Evolutionary conservation across 53 echinoderm and acorn worm genomes (phyloP), one percentile per base, ranked within the genome.

Genomic region (Antedon mediterranea): DNA sequence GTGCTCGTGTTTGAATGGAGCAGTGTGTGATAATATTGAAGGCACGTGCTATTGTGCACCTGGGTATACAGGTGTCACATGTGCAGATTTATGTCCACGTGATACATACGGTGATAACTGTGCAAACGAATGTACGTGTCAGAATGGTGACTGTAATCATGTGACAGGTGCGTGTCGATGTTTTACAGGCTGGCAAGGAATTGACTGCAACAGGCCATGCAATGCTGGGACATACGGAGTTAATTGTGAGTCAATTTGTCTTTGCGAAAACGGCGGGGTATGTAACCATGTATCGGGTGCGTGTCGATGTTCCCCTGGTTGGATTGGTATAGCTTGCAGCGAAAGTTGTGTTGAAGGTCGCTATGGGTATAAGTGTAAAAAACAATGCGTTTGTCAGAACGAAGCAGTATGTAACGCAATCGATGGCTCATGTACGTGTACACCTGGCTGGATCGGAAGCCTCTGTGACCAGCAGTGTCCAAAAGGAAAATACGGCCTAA

Each of bases 361-460:
- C 31, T 70, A 30, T 79, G 71, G 30, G 8, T 78, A 28, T 43
- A 26, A 28, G 0, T 30, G 44, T 29, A 57, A 57, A 2, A 57
- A 57, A 26, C 57, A 23, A 15, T 93, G 93, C 43, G 23, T 71
- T 13, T 93, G 93, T 76, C 84, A 80, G 73, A 90, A 90, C 76
- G 85, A 85, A 9, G 89, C 79, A 33, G 71, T 33, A 30, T 93
- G 90, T 43, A 78, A 83, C 73, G 42, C 71, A 14, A 75, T 85
- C 6, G 90, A 90, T 34, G 91, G 91, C 1, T 81, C 91, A 1
- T 92, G 92, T 43, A 81, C 81, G 34, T 93, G 93, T 72, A 43
- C 75, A 5, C 73, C 79, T 29, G 93, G 93, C 34, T 93, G 90
- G 90, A 90, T 80, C 27, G 93, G 90, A n/a, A 74, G 30, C 74